These are phyloP conservation scores for Busseola fusca DNA, from an alignment of 2,888 invertebrate genomes.

Conservation along the genomic window DNA sequence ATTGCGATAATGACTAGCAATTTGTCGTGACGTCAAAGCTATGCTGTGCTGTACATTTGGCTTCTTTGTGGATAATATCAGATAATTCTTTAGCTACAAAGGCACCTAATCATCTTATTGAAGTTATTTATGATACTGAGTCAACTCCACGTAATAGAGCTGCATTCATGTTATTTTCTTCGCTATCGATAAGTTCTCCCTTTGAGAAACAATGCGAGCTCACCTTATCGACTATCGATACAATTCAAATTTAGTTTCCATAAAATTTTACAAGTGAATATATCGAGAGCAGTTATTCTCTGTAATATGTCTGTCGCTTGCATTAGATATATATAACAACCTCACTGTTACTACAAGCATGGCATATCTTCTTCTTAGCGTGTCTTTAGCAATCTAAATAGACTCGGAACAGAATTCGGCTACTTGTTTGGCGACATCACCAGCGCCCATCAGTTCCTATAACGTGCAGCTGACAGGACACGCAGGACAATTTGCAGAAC, in stretches of 20 bases:
- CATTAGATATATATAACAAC: conserved; percentile 24
- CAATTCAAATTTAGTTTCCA: conserved; percentile 41
- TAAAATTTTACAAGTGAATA: conserved; percentile 38
- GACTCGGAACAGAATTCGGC: too few species aligned
- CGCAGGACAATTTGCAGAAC: too few species aligned
- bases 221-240: conserved; percentile 47
- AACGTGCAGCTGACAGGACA: too few species aligned
- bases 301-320: conserved; percentile 6
- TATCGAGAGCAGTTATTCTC: conserved; percentile 27
- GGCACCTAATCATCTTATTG: conserved; percentile 36
- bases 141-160: conserved; percentile 40
- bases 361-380: too few species aligned
- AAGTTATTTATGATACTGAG: conserved; percentile 23
- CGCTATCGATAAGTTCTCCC: conserved; percentile 34
- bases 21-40: conserved; percentile 56
- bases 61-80: conserved; percentile 29
- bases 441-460: too few species aligned
- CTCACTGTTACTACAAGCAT: not conserved
- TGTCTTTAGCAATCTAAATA: too few species aligned
- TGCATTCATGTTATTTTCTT: conserved; percentile 27
- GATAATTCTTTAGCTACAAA: conserved; percentile 25
- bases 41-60: conserved; percentile 44
- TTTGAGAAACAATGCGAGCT: conserved; percentile 42
- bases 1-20: conserved; percentile 35
- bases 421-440: too few species aligned